Conservation (phyloP, 35 echinoderm and acorn worm species). For the Patiria miniata region DNA sequence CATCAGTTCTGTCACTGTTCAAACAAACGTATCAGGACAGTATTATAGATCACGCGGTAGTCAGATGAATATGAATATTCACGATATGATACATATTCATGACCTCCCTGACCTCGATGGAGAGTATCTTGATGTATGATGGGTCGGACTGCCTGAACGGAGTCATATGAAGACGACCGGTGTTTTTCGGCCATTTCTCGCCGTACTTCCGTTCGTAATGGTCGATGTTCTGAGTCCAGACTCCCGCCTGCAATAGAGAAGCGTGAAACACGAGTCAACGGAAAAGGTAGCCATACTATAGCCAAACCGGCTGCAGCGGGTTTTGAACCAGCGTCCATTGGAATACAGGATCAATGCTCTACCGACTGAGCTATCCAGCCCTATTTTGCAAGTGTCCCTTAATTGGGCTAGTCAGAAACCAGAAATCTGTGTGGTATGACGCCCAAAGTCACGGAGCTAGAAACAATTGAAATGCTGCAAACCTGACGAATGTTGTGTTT, state of each 20-base stretch:
- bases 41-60: too few relatives aligned
- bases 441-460: too few relatives aligned
- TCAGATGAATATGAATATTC: not conserved
- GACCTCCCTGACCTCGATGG: slow-evolving; percentile 64
- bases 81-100: not conserved
- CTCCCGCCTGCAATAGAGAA: slow-evolving; percentile 52
- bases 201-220: slow-evolving; percentile 57
- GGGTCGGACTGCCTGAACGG: slow-evolving; percentile 78
- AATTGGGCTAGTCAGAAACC: too few relatives aligned
- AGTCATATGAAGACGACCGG: slow-evolving; percentile 54
- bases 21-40: too few relatives aligned
- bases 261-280: not conserved
- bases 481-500: slow-evolving; percentile 15
- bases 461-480: not conserved
- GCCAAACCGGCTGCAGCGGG: not conserved
- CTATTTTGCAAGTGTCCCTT: too few relatives aligned
- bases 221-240: slow-evolving; percentile 63
- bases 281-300: not conserved
- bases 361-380: too few relatives aligned
- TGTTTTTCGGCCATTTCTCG: slow-evolving; percentile 53
- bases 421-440: too few relatives aligned
- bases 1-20: too few relatives aligned
- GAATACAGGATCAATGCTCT: too few relatives aligned
- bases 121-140: slow-evolving; percentile 60
- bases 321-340: not conserved